Base-by-base conservation (phyloP, 2,113 vertebrate species). In the Erythrocebus patas region DNA sequence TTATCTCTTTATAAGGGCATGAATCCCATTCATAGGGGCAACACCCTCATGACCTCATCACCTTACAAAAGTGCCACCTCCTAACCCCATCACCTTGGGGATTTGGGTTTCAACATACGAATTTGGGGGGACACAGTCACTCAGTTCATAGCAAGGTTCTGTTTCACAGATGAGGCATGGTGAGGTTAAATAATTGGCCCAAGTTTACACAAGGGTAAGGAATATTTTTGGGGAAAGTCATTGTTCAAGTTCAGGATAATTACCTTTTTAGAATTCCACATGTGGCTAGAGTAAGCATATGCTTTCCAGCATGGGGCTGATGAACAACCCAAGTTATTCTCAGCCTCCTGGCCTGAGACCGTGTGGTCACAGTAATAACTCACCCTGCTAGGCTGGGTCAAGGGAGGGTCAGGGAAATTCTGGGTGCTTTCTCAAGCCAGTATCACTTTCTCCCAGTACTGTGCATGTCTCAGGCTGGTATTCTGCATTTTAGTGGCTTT, bases 371-470 rank as follows among this genome's bases (percentile, higher is more conserved):
- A 89, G 80, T 30, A 23, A 13, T 80, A 50, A 32, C 91, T 94
- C 88, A 75, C 83, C n/a, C n/a, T 10, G 45, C 40, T 2, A 0
- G 8, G 96, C 92, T 96, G 64, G 93, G 35, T 35, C 2, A 23
- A 66, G 59, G 66, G 50, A 8, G 1, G 0, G 64, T 66, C 73
- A n/a, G 48, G 81, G 1, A 0, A 23, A 8, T 35, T 95, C 95
- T 25, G 93, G 87, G 55, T 86, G 18, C 8, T 22, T 18, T 8
- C 61, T 89, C 83, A 96, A 95, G 97, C 95, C 98, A 95, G 91
- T 25, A 22, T 75, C 96, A 27, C 96, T 89, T 95, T 97, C 93
- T 23, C 75, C 3, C 78, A 50, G 98, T 88, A 85, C 0, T 0
- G 0, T 12, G 68, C 22, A 7, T 94, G 68, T 78, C 91, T 97